Evolutionary conservation across 2,888 invertebrate species (phyloP).

Genomic region (Drosophila setosimentum): DNA sequence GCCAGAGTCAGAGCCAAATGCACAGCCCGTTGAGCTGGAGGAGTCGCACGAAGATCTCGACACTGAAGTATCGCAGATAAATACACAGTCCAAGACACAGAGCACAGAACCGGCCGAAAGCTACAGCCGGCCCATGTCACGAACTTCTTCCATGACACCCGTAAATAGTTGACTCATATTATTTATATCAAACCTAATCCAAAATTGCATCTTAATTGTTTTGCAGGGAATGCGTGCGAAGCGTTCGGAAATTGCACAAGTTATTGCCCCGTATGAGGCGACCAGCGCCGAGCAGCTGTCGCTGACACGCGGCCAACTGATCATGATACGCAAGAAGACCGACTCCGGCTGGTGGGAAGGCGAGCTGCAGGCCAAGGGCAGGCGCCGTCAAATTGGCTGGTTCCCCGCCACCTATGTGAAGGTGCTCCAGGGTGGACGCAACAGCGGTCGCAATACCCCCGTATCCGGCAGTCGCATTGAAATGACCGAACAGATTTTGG

Average conservation of each 20-base stretch:
- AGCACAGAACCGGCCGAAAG: conserved; percentile 83
- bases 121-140: conserved; percentile 85
- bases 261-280: conserved; percentile 96
- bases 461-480: conserved; percentile 90
- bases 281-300: conserved; percentile 96
- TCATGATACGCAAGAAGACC: conserved; percentile 98
- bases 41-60: conserved; percentile 85
- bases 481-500: conserved; percentile 85
- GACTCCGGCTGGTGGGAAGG: conserved; percentile 99
- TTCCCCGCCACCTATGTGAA: conserved; percentile 99
- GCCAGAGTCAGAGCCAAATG: conserved; percentile 30
- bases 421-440: conserved; percentile 89
- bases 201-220: not conserved
- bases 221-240: conserved; percentile 88
- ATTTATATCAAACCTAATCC: conserved; percentile 23
- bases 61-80: conserved; percentile 85
- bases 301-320: conserved; percentile 94
- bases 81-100: conserved; percentile 84
- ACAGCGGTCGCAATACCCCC: conserved; percentile 91
- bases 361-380: conserved; percentile 96
- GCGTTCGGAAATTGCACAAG: conserved; percentile 97
- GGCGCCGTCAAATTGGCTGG: conserved; percentile 98
- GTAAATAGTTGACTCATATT: conserved; percentile 81
- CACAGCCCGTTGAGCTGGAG: conserved; percentile 65
- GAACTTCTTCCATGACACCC: conserved; percentile 86